Evolutionary conservation across 2,888 invertebrate species (phyloP), one percentile per base, ranked within the genome.

Genomic region (Troides oblongomaculatus): DNA sequence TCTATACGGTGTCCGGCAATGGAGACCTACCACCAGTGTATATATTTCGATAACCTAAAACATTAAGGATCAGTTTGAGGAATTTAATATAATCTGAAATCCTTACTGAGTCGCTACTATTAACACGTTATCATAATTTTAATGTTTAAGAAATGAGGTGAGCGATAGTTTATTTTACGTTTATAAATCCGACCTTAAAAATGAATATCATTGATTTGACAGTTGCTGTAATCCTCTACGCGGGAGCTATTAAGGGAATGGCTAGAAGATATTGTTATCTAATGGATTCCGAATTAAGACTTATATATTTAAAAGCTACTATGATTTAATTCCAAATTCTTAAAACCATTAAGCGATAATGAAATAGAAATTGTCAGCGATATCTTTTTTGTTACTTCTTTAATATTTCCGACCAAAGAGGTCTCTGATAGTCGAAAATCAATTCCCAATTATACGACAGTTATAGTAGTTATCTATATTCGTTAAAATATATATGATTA

Each of bases 311-410:
- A 66, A 75, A 70, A 71, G 71, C 70, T 66, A 68, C 69, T 73
- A 64, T 71, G 73, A 73, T 70, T 73, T 74, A 74, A 74, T 74
- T 75, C 72, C 72, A 82, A 82, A 83, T 81, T 75, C 77, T 76
- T 70, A 74, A 76, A 74, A 74, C 73, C 77, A 79, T 74, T 79
- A 84, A 82, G 82, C 81, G 82, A 87, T 86, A 82, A 81, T 74
- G 72, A 72, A 72, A 73, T 62, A 36, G 60, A n/a, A 66, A 39
- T 63, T 56, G 62, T 21, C 10, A 5, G 18, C 53, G n/a, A 58
- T 58, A 12, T n/a, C 18, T 56, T 18, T 56, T 14, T 56, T 7
- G n/a, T 23, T 23, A 58, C 57, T 23, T 25, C 23, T 23, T 58
- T 23, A 58, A 7, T 23, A 10, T 3, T 58, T 25, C 1, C 23